These are phyloP conservation scores for Deroplatys truncata DNA, from an alignment of 2,888 invertebrate species.

Conservation along the genomic window DNA sequence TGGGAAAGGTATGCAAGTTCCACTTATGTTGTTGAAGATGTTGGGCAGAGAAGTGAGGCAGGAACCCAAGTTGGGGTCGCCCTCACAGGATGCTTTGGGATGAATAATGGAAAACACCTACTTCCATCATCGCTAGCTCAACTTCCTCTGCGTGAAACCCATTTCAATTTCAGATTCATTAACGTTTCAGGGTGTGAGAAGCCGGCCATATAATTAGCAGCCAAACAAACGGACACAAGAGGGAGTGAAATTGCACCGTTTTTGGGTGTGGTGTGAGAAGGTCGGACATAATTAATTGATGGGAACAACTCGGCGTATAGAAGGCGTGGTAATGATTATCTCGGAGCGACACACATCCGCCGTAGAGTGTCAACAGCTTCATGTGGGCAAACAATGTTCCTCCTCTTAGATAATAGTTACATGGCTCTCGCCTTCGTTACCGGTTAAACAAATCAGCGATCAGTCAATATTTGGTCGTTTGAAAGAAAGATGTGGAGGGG, in stretches of 20 bases:
- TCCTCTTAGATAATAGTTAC: not conserved
- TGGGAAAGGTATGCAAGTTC: too few relatives aligned
- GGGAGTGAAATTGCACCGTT: not conserved
- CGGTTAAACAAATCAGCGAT: too few relatives aligned
- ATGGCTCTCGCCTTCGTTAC: not conserved
- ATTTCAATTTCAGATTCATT: conserved; percentile 12
- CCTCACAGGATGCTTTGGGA: not conserved
- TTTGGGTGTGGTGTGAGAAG: not conserved
- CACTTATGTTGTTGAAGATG: too few relatives aligned
- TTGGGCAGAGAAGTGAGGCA: too few relatives aligned
- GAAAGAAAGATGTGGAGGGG: too few relatives aligned
- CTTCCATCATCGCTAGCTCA: not conserved
- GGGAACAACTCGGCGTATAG: not conserved
- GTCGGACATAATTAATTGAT: not conserved
- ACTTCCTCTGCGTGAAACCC: not conserved
- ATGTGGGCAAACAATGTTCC: not conserved
- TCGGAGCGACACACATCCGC: not conserved
- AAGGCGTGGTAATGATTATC: not conserved
- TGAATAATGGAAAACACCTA: conserved; percentile 10
- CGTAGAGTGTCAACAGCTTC: not conserved
- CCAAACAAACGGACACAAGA: not conserved
- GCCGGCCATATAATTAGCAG: not conserved
- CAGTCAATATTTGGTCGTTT: too few relatives aligned
- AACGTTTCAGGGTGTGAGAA: not conserved
- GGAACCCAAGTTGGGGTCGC: too few relatives aligned